Conservation (phyloP, 2,888 invertebrate species). For the Dolichopus griseipennis region DNA sequence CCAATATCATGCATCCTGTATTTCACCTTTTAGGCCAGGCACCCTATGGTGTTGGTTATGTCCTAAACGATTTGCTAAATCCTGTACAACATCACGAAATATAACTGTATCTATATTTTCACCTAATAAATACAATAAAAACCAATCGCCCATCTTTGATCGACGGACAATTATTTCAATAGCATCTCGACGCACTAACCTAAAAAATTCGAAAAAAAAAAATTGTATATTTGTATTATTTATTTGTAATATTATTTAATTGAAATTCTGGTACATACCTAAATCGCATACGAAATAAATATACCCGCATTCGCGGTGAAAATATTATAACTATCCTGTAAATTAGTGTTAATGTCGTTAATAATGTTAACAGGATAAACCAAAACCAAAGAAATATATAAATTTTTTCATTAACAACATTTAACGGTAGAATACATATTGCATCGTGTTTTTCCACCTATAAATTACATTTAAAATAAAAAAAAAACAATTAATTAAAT, state of each 20-base stretch:
- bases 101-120: constrained; percentile 91
- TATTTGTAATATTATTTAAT: no score
- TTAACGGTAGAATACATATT: constrained; percentile 82
- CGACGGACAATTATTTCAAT: constrained; percentile 84
- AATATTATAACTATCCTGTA: constrained; percentile 84
- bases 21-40: constrained; percentile 61
- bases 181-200: constrained; percentile 77
- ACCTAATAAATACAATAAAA: constrained; percentile 87
- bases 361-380: constrained; percentile 79
- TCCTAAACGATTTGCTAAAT: constrained; percentile 78
- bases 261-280: constrained; percentile 33
- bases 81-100: constrained; percentile 88
- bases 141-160: constrained; percentile 94
- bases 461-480: constrained; percentile 15
- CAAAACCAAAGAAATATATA: constrained; percentile 94
- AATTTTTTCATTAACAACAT: constrained; percentile 93
- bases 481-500: constrained; percentile 11
- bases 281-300: constrained; percentile 82
- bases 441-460: constrained; percentile 52
- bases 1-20: constrained; percentile 72
- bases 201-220: constrained; percentile 28
- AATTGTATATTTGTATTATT: background rate
- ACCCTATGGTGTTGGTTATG: constrained; percentile 78
- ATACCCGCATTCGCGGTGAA: constrained; percentile 85
- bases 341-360: constrained; percentile 74